Conservation (phyloP, 2,113 vertebrate genomes). For the Vicugna pacos region DNA sequence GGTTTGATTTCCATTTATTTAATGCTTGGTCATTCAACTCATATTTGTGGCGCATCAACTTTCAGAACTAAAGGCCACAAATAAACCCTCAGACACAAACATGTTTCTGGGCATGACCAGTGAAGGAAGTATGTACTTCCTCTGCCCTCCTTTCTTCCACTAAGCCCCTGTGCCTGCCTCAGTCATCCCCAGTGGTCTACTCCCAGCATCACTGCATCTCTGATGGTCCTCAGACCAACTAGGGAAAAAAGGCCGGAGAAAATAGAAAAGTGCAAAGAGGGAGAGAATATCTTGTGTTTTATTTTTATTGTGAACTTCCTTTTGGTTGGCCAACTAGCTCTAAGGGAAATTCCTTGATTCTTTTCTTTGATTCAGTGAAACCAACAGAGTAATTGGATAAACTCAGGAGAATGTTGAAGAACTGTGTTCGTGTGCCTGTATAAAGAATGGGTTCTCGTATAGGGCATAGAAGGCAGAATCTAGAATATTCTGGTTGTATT, state of each 20-base stretch:
- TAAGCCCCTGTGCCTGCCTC: neutral
- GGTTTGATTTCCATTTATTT: neutral
- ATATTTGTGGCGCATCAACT: neutral
- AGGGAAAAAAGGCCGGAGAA: neutral
- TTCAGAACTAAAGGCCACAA: neutral
- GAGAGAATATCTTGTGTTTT: neutral
- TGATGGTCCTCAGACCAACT: neutral
- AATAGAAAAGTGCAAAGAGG: neutral
- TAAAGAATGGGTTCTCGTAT: rapidly evolving
- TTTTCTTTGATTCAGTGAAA: neutral
- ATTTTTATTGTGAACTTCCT: neutral
- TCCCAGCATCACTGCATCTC: neutral
- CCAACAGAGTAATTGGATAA: neutral
- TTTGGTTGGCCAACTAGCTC: neutral
- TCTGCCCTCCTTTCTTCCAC: neutral
- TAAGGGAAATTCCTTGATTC: neutral
- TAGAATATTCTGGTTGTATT: rapidly evolving
- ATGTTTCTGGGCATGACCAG: rapidly evolving
- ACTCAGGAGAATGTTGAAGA: neutral
- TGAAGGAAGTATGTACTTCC: rapidly evolving
- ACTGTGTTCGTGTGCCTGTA: rapidly evolving
- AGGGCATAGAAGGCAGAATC: neutral
- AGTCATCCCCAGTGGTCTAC: rapidly evolving
- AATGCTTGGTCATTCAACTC: too few relatives aligned
- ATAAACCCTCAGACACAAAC: rapidly evolving